Base-by-base conservation (phyloP, 2,888 invertebrate genomes). In the Troides aeacus region DNA sequence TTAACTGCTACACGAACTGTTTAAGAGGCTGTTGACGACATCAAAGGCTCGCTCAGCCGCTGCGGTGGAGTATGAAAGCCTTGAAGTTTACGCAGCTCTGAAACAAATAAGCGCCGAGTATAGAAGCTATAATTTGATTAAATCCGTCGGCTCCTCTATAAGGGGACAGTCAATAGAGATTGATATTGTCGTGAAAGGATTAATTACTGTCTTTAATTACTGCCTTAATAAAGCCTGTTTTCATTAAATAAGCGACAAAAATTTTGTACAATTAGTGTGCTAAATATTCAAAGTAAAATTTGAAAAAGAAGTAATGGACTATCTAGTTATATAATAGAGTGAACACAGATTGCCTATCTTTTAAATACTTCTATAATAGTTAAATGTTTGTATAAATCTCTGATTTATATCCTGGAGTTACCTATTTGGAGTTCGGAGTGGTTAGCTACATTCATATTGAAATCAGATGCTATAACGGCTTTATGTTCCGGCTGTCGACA, bases 21-120 rank as follows among this genome's bases (percentile, higher is more conserved):
- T 57, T 46, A 50, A n/a, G 42, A 36, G 57, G 36, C 64, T 57
- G 61, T 30, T 39, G 60, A 7, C 64, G 56, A 65, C 62, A 65
- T 69, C 69, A 69, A 69, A 69, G 69, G 42, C 61, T 21, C 42
- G 53, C 50, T 61, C n/a, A 64, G 57, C 59, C 36, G 21, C 53
- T 39, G 60, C 36, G 39, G 21, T 39, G 24, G 21, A 57, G 65
- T 69, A 61, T 65, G 36, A 65, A 61, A 46, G 42, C 64, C 61
- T 69, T 57, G 57, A 21, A 39, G 61, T 65, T 64, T 59, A 36
- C 46, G 58, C 21, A 60, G 68, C 62, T 68, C 50, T 30, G 61
- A 36, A 53, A n/a, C 56, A 21, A 24, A 62, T 63, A 30, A 30
- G 39, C 56, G 17, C 53, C 21, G 42, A 64, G 63, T 50, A 42